These are phyloP conservation scores for Rotaria sp. DNA, from an alignment of 2,888 invertebrate species.

Conservation along the genomic window DNA sequence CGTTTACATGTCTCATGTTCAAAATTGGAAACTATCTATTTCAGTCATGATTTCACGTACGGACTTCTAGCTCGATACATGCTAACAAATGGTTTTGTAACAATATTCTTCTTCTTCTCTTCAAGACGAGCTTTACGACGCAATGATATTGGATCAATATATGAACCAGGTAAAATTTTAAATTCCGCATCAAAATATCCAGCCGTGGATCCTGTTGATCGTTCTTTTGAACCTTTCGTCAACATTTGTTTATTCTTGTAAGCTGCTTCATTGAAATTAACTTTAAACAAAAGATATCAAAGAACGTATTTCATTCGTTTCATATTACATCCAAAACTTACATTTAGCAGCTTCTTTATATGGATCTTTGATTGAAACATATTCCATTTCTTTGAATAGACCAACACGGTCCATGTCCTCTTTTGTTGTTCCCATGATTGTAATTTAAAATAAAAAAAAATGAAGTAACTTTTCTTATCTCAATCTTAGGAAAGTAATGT, in stretches of 20 bases:
- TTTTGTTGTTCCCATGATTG: neutral
- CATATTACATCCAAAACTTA: too few species aligned
- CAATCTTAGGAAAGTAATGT: neutral
- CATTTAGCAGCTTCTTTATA: conserved; percentile 47
- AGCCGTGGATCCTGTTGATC: conserved; percentile 48
- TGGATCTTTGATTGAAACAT: conserved; percentile 52
- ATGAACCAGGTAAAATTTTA: conserved; percentile 51
- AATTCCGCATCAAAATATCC: conserved; percentile 54
- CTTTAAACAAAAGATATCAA: conserved; percentile 45
- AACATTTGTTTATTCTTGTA: conserved; percentile 54
- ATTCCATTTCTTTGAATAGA: conserved; percentile 55
- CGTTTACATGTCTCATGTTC: too few species aligned
- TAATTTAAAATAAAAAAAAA: neutral
- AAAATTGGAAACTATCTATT: too few species aligned
- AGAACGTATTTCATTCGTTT: too few species aligned
- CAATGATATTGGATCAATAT: conserved; percentile 52
- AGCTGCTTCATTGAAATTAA: conserved; percentile 50
- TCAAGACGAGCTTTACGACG: conserved; percentile 48
- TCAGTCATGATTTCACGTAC: conserved; percentile 44
- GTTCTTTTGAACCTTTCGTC: conserved; percentile 50
- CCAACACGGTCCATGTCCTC: conserved; percentile 55
- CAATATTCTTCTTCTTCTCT: conserved; percentile 51
- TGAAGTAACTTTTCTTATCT: neutral
- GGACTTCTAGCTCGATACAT: conserved; percentile 51
- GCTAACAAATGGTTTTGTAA: conserved; percentile 52